Base-by-base conservation (phyloP, 2,888 invertebrate genomes). In the Agonum fuliginosum region DNA sequence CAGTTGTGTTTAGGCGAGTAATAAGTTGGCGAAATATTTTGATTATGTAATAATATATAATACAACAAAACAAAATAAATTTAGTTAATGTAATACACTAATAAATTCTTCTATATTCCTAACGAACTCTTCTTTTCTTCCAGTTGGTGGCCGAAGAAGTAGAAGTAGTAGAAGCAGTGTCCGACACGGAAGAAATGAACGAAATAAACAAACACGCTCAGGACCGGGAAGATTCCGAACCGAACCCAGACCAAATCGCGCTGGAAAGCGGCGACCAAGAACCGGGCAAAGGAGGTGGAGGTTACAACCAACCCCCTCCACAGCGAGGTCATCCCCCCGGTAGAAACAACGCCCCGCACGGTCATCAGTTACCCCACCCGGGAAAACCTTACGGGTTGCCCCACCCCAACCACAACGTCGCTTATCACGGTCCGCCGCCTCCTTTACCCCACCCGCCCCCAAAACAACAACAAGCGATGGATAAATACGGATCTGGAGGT, bases 351-450 rank as follows among this genome's bases (percentile, higher is more conserved):
- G n/a, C n/a, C n/a, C n/a, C n/a, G n/a, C n/a, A n/a, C n/a, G n/a
- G n/a, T n/a, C n/a, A n/a, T n/a, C n/a, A n/a, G n/a, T n/a, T n/a
- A n/a, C n/a, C n/a, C n/a, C n/a, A n/a, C n/a, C n/a, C n/a, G 30
- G 87, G 87, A 0, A 90, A 90, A 80, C 89, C 88, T 1, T 89
- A 88, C 78, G 87, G 90, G 82, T 79, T 79, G 83, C 90, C 86
- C 84, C 91, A 87, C 84, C 89, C 79, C 71, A 88, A 84, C 81
- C 87, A 81, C 84, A 89, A 85, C 79, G 90, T 91, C n/a, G 91
- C 91, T 0, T 94, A 94, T 84, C 92, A 93, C 81, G 94, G 94
- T 12, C 94, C 91, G 3, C 90, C 93, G 65, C 92, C 91, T 78
- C 93, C 93, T 0, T 91, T 91, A n/a, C 90, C 90, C 5, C 83